These are phyloP conservation scores for Lerista edwardsae DNA, from an alignment of 2,797 vertebrate species.

Conservation along the genomic window DNA sequence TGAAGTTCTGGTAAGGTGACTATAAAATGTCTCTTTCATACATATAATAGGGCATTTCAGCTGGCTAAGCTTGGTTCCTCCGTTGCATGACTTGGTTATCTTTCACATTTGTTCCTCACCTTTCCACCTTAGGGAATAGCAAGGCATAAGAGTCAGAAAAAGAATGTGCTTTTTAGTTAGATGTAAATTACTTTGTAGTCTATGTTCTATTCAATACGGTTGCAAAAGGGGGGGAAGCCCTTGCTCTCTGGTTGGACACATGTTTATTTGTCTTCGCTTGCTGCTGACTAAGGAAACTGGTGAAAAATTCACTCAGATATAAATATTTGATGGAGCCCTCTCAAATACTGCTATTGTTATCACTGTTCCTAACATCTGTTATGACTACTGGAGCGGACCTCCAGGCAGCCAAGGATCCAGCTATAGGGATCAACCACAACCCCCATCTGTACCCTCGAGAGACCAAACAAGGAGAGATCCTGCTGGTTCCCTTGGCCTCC, in stretches of 20 bases:
- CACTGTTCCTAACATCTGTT: background rate
- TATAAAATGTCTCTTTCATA: no score
- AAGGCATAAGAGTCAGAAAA: background rate
- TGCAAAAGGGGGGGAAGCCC: background rate
- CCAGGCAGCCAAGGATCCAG: background rate
- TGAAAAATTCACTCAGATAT: slow-evolving; percentile 5
- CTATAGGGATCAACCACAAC: background rate
- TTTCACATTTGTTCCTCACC: no score
- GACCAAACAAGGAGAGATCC: background rate
- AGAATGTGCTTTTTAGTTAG: background rate
- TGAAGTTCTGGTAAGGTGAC: no score
- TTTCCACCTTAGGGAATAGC: no score
- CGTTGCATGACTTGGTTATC: no score
- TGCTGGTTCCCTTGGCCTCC: accelerated
- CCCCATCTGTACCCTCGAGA: background rate
- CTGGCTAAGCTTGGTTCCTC: no score
- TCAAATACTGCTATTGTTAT: background rate
- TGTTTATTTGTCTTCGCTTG: background rate
- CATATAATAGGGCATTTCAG: no score
- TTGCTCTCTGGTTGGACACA: background rate
- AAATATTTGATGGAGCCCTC: slow-evolving; percentile 26
- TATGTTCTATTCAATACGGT: accelerated
- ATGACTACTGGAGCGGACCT: background rate
- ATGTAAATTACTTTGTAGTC: background rate
- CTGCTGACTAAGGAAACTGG: slow-evolving; percentile 10